A percentile compares a stretch with the other conserved stretches of the same genome.
phyloP scores from a whole-genome alignment of 2,113 vertebrate genomes.

The Tyrannus savana region DNA sequence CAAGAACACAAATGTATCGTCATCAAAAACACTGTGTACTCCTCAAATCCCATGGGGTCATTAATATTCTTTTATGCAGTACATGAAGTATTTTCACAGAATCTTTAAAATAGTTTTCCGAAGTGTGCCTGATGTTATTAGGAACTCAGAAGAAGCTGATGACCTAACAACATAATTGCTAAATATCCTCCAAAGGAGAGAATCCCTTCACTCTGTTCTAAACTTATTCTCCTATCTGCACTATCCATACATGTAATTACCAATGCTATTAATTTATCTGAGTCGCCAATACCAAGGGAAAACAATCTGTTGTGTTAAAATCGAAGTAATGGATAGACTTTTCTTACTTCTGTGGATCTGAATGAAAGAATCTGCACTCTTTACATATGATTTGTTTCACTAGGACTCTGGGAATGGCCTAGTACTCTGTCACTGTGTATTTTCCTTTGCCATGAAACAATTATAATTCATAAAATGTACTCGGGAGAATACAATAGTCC shows the following conservation, averaged over 20 bases:
- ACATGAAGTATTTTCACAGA: not conserved
- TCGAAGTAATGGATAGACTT: not conserved
- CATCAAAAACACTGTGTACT: slow-evolving; percentile 29
- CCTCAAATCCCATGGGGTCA: not conserved
- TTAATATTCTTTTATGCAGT: not conserved
- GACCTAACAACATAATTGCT: not conserved
- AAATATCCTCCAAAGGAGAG: not conserved
- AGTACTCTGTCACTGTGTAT: not conserved
- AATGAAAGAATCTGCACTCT: not conserved
- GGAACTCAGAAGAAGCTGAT: not conserved
- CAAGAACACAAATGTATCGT: not conserved
- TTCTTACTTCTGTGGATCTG: not conserved
- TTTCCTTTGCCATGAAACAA: slow-evolving; percentile 44
- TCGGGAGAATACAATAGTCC: not conserved
- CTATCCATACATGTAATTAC: not conserved
- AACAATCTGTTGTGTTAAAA: not conserved
- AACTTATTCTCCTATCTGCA: not conserved
- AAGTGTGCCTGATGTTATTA: not conserved
- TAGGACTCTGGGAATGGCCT: not conserved
- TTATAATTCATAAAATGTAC: slow-evolving; percentile 48
- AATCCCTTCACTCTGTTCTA: not conserved
- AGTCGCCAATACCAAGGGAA: not conserved
- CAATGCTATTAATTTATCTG: not conserved
- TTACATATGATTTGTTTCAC: not conserved
- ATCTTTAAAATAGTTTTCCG: slow-evolving; percentile 16